Percentiles rank a stretch among this genome's conserved stretches.
Evolutionary conservation across 2,797 vertebrate genomes (phyloP).

Genomic region (Sebastes matsubarae): DNA sequence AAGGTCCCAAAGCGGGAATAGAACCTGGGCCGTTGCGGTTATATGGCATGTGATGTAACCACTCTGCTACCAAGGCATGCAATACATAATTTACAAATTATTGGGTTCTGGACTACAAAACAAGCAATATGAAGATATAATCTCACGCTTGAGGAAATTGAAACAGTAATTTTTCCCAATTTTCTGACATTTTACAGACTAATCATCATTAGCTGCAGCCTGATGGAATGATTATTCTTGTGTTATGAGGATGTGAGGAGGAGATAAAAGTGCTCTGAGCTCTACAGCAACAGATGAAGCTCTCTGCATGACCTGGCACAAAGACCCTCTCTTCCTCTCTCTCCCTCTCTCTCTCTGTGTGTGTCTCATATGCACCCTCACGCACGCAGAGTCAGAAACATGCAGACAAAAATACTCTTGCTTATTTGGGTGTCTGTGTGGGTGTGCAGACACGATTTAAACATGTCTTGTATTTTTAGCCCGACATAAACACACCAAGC

Average conservation of each 20-base stretch:
- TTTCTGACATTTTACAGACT: neutral
- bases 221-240: slow-evolving; percentile 30
- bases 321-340: neutral
- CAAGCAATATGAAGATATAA: neutral
- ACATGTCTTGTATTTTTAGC: slow-evolving; percentile 60
- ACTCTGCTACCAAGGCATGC: too few relatives aligned
- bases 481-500: slow-evolving; percentile 37
- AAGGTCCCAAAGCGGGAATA: neutral
- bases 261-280: slow-evolving; percentile 30
- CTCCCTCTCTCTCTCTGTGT: neutral
- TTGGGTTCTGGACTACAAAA: neutral
- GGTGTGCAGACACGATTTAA: slow-evolving; percentile 33
- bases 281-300: slow-evolving; percentile 73
- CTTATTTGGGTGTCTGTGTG: slow-evolving; percentile 27
- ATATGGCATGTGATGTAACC: neutral
- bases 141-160: neutral
- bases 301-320: slow-evolving; percentile 73
- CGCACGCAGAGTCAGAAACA: slow-evolving; percentile 22
- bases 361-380: neutral
- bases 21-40: neutral
- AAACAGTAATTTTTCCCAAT: neutral
- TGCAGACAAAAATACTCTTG: slow-evolving; percentile 22
- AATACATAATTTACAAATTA: neutral
- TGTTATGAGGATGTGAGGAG: slow-evolving; percentile 3
- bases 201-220: neutral